Evolutionary conservation across 2,888 invertebrate genomes (phyloP).

Genomic region (Ctena decussata): DNA sequence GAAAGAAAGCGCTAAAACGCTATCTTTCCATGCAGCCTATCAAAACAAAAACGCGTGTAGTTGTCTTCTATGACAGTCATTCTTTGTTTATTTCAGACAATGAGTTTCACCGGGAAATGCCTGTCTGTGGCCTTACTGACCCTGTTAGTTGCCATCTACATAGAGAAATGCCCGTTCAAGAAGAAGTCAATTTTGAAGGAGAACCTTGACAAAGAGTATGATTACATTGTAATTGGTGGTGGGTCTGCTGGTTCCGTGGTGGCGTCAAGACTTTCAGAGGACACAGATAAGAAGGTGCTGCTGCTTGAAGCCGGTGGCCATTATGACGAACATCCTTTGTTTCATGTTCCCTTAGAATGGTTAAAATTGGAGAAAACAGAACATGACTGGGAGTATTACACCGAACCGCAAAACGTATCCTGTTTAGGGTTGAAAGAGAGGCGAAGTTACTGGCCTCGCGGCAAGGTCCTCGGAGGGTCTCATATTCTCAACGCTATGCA

Average conservation of each 20-base stretch:
- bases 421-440: constrained; percentile 20
- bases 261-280: neutral
- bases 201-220: neutral
- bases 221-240: neutral
- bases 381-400: constrained; percentile 47
- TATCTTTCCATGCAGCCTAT: too few species aligned
- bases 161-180: neutral
- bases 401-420: constrained; percentile 36
- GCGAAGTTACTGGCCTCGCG: constrained; percentile 29
- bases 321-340: constrained; percentile 23
- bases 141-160: neutral
- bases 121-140: neutral
- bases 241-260: constrained; percentile 16
- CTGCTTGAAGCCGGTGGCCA: constrained; percentile 28
- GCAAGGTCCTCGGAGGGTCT: constrained; percentile 31
- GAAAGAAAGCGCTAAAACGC: too few species aligned
- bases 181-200: neutral
- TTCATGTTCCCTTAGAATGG: constrained; percentile 35
- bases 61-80: too few species aligned
- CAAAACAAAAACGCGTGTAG: too few species aligned
- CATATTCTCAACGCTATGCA: constrained; percentile 34
- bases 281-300: constrained; percentile 16
- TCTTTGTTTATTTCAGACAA: neutral
- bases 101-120: neutral
- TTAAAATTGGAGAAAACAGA: constrained; percentile 4